Percentiles rank a stretch among this genome's conserved stretches.
These are phyloP conservation scores for Diabrotica virgifera DNA, from an alignment of 1,140 invertebrate genomes.

Conservation along the genomic window DNA sequence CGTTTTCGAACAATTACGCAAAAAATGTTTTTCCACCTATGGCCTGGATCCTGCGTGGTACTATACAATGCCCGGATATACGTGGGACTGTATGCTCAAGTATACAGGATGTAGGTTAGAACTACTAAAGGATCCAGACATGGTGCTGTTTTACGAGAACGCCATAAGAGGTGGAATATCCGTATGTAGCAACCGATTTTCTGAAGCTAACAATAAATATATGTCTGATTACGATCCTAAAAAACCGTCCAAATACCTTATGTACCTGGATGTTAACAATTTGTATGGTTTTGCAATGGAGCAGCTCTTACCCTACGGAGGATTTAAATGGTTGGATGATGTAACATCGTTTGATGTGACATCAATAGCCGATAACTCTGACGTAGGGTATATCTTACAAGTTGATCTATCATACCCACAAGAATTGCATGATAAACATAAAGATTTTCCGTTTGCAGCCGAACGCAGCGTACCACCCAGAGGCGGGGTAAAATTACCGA, in stretches of 20 bases:
- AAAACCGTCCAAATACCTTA: constrained; percentile 36
- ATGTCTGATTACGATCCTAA: constrained; percentile 38
- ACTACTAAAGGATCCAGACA: constrained; percentile 45
- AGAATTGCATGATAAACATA: constrained; percentile 37
- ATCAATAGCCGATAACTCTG: no score
- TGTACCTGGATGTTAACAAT: no score
- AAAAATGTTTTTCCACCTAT: constrained; percentile 38
- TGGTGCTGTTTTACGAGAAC: constrained; percentile 44
- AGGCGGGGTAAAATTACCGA: constrained; percentile 36
- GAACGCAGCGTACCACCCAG: constrained; percentile 33
- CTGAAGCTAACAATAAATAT: constrained; percentile 47
- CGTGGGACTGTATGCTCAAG: constrained; percentile 29
- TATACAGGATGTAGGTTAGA: constrained; percentile 36
- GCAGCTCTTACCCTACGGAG: constrained; percentile 44
- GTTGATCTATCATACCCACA: constrained; percentile 19
- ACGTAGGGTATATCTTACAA: constrained; percentile 37
- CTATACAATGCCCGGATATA: no score
- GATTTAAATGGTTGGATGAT: constrained; percentile 49
- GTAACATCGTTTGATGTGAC: constrained; percentile 10
- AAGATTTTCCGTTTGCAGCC: constrained; percentile 47
- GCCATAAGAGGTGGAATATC: constrained; percentile 45
- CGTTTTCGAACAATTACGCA: constrained; percentile 43
- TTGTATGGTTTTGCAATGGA: constrained; percentile 25
- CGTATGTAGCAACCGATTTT: constrained; percentile 42
- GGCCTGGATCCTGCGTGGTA: no score